These are phyloP conservation scores for Hipposideros larvatus DNA, from an alignment of 2,797 vertebrate genomes.

Conservation along the genomic window DNA sequence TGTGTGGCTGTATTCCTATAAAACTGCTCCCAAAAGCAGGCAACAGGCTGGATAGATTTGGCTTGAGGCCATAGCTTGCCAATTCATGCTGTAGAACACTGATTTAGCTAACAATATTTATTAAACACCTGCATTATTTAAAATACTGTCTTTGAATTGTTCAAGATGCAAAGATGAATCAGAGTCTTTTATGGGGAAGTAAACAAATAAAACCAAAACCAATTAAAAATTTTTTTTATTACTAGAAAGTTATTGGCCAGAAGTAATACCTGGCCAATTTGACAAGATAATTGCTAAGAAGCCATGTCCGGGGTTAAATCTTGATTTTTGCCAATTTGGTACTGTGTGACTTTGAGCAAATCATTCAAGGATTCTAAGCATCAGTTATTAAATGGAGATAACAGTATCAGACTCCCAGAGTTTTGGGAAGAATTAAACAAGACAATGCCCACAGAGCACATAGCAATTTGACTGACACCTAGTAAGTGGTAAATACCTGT, in stretches of 20 bases:
- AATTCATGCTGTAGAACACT: neutral
- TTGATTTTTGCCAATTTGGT: neutral
- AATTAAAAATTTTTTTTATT: neutral
- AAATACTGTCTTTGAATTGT: neutral
- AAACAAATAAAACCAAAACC: neutral
- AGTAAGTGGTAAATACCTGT: neutral
- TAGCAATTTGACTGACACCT: neutral
- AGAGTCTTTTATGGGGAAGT: neutral
- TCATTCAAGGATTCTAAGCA: neutral
- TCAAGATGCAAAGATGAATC: neutral
- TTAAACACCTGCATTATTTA: neutral
- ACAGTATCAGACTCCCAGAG: neutral
- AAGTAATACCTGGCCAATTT: neutral
- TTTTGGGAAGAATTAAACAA: neutral
- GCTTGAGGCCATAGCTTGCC: neutral
- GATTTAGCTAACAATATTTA: neutral
- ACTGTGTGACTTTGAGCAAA: neutral
- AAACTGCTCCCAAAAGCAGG: neutral
- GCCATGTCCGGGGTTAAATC: neutral
- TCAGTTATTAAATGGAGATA: neutral
- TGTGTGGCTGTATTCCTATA: neutral
- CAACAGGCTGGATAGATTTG: neutral
- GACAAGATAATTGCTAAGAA: neutral
- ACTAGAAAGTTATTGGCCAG: neutral
- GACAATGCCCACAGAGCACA: neutral